Conservation (phyloP, 2,888 invertebrate genomes). For the Drosophila melanocephala region DNA sequence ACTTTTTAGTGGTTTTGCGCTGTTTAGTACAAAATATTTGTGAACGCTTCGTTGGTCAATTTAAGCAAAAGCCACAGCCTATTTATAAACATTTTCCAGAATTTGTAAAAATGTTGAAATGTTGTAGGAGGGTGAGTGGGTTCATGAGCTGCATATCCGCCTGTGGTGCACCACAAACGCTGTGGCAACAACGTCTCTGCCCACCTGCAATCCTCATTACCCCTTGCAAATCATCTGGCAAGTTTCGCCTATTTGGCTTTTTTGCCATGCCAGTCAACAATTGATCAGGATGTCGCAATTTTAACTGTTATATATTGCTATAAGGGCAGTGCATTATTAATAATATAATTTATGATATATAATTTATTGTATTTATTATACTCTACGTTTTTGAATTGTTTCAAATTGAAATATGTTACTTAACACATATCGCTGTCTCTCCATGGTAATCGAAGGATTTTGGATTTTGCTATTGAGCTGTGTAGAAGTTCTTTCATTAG, state of each 20-base stretch:
- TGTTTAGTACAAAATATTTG: conserved; percentile 32
- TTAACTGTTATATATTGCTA: background rate
- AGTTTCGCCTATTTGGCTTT: conserved; percentile 36
- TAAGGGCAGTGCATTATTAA: background rate
- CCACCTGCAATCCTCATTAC: background rate
- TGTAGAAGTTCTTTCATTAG: background rate
- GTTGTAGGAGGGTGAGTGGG: conserved; percentile 10
- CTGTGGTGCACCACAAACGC: conserved; percentile 71
- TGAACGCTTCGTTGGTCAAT: conserved; percentile 54
- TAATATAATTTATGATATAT: background rate
- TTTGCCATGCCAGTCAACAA: conserved; percentile 27
- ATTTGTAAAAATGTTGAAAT: conserved; percentile 10
- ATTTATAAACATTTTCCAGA: conserved; percentile 75
- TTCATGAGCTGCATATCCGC: conserved; percentile 57
- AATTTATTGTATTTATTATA: background rate
- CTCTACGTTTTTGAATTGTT: background rate
- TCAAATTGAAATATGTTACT: background rate
- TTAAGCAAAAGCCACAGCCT: conserved; percentile 64
- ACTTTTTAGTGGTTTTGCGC: conserved; percentile 56
- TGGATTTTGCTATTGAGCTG: background rate
- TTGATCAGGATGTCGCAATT: conserved; percentile 30
- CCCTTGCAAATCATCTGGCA: conserved; percentile 2
- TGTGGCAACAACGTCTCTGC: conserved; percentile 44
- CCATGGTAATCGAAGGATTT: background rate
- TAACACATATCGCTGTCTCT: background rate